Base-by-base conservation (phyloP, 2,113 vertebrate species). In the Halichoerus grypus region DNA sequence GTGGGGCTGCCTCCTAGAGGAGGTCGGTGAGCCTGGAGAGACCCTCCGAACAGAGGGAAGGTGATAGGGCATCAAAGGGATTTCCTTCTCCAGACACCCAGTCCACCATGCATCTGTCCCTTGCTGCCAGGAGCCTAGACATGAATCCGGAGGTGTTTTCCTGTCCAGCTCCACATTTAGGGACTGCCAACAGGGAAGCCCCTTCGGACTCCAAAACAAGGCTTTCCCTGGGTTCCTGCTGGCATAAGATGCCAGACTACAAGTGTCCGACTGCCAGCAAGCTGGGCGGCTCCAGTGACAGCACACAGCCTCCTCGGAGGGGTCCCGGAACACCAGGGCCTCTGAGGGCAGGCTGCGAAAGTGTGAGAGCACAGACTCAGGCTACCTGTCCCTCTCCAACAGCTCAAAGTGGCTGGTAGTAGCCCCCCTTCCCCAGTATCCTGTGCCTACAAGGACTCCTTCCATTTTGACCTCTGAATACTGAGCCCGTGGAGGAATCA, bases 361-460 rank as follows among this genome's bases (percentile, higher is more conserved):
- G 97, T 99, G 99, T 28, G 99, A 99, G 97, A 99, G 99, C 98
- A 99, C 99, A 0, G 99, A 99, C 98, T 99, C 99, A 0, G 99
- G 99, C 31, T 99, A 99, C 57, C 97, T 99, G 94, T 98, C 98
- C 0, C 98, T 99, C 97, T 99, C 99, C 0, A 99, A 99, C 91
- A 99, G 99, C 65, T 98, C 98, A 1, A 99, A 99, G 42, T 99
- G 99, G 89, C 99, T 98, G 82, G 26, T 98, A 95, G 87, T 97
- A 33, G 3, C 24, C 42, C 0, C 97, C 98, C 0, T 96, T 0
- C 59, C 59, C 59, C 74, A 99, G 99, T 94, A 99, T 99, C 0
- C 69, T 98, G 63, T 98, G 99, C 99, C 0, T 99, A 99, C 96
- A 99, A 99, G 96, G 99, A 99, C 98, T 99, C 99, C 3, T 99